Percentiles rank a stretch among this genome's conserved stretches.
These are phyloP conservation scores for Callitettix versicolor DNA, from an alignment of 1,140 invertebrate species.

Conservation along the genomic window DNA sequence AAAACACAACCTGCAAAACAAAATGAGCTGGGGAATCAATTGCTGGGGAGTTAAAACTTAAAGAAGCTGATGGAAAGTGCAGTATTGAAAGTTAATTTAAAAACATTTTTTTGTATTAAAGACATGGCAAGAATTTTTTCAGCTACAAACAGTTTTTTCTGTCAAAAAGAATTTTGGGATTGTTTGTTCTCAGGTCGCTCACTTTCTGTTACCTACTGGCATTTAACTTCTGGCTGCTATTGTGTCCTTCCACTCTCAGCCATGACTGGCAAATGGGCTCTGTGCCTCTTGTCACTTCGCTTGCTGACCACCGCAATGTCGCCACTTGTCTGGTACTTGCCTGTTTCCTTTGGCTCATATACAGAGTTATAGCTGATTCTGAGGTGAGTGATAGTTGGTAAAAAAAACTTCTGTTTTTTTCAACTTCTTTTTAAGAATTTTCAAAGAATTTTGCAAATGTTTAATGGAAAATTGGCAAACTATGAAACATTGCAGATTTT, in stretches of 20 bases:
- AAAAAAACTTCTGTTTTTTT: too few species aligned
- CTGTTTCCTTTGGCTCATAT: constrained; percentile 43
- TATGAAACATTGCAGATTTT: too few species aligned
- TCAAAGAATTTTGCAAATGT: background rate
- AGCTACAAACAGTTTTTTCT: background rate
- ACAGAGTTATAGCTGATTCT: constrained; percentile 50
- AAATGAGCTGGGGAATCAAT: too few species aligned
- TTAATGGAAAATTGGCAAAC: background rate
- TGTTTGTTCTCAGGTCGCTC: constrained; percentile 41
- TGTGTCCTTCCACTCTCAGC: constrained; percentile 62
- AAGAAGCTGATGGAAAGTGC: background rate
- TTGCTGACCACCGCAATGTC: constrained; percentile 57
- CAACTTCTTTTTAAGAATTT: background rate
- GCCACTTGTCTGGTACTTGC: constrained; percentile 55
- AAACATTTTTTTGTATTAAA: background rate
- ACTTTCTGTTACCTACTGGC: constrained; percentile 73
- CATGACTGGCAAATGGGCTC: constrained; percentile 87
- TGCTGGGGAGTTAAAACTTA: background rate
- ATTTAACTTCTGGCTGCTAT: constrained; percentile 69
- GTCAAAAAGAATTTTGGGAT: background rate
- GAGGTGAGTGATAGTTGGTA: constrained; percentile 43
- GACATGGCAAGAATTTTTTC: background rate
- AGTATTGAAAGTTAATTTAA: background rate
- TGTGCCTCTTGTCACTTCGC: constrained; percentile 57
- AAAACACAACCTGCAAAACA: too few species aligned